Percentiles rank a stretch among this genome's conserved stretches.
These are phyloP conservation scores for Lacerta viridis DNA, from an alignment of 2,797 vertebrate genomes.

Conservation along the genomic window DNA sequence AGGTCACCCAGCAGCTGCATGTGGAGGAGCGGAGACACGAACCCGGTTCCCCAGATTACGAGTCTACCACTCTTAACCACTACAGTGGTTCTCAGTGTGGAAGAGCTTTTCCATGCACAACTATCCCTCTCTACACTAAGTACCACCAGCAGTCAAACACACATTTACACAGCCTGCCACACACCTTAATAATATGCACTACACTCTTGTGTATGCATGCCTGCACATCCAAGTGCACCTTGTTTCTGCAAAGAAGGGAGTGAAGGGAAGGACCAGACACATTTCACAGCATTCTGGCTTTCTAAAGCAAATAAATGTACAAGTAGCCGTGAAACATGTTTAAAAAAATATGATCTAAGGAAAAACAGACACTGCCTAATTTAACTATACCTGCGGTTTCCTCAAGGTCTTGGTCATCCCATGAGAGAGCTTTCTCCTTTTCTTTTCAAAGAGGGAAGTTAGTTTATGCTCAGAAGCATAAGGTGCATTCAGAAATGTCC, in stretches of 20 bases:
- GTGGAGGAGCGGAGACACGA: no score
- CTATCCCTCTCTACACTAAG: background rate
- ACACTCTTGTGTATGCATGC: background rate
- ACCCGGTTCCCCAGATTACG: no score
- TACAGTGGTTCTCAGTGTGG: no score
- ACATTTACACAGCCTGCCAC: background rate
- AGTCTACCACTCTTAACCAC: no score
- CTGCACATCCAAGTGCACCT: background rate
- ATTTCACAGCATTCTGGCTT: conserved; percentile 1
- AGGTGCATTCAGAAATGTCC: background rate
- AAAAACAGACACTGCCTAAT: background rate
- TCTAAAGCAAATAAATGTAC: background rate
- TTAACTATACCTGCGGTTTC: background rate
- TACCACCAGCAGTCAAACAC: background rate
- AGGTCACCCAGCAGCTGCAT: no score
- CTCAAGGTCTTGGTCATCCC: background rate
- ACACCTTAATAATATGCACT: conserved; percentile 1
- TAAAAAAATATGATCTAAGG: background rate
- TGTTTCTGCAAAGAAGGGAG: background rate
- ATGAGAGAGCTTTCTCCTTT: background rate
- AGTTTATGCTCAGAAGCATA: background rate
- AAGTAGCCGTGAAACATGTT: background rate
- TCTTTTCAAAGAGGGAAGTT: conserved; percentile 6
- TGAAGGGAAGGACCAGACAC: background rate
- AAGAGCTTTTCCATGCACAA: background rate